Evolutionary conservation across 2,888 invertebrate genomes (phyloP).

Genomic region (Polymixis lichenea): DNA sequence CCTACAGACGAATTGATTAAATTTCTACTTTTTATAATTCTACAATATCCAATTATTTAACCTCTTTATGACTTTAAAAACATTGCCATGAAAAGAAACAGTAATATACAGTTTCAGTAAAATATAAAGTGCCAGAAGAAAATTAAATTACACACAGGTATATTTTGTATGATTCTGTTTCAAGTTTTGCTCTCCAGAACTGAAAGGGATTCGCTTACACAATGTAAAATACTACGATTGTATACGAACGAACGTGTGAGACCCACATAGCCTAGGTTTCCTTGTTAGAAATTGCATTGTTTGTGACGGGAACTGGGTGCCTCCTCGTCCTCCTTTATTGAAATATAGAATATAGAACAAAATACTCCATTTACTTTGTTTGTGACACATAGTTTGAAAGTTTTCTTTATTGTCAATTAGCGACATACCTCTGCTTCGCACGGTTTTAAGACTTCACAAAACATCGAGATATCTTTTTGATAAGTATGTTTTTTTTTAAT

Average conservation of each 20-base stretch:
- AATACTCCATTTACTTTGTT: conserved; percentile 20
- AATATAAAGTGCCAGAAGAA: conserved; percentile 2
- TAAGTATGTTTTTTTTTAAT: background rate
- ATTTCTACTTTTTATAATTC: background rate
- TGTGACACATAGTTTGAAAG: background rate
- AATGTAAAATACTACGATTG: conserved; percentile 31
- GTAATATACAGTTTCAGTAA: conserved; percentile 6
- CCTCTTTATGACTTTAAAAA: background rate
- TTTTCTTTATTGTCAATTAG: background rate
- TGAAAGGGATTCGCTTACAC: conserved; percentile 23
- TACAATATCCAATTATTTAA: background rate
- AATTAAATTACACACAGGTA: conserved; percentile 23
- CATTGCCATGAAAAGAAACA: background rate
- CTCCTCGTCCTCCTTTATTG: conserved; percentile 43
- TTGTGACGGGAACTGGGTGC: conserved; percentile 36
- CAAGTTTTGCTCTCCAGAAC: background rate
- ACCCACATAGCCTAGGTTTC: conserved; percentile 40
- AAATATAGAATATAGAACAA: conserved; percentile 47
- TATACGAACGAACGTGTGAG: conserved; percentile 29
- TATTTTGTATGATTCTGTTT: conserved; percentile 23
- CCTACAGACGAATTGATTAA: background rate
- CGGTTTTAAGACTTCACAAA: background rate
- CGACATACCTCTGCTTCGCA: background rate
- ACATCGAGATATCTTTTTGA: background rate
- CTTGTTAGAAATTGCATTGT: conserved; percentile 59